phyloP scores from a whole-genome alignment of 2,888 invertebrate species.

The Lycia hirtaria region DNA sequence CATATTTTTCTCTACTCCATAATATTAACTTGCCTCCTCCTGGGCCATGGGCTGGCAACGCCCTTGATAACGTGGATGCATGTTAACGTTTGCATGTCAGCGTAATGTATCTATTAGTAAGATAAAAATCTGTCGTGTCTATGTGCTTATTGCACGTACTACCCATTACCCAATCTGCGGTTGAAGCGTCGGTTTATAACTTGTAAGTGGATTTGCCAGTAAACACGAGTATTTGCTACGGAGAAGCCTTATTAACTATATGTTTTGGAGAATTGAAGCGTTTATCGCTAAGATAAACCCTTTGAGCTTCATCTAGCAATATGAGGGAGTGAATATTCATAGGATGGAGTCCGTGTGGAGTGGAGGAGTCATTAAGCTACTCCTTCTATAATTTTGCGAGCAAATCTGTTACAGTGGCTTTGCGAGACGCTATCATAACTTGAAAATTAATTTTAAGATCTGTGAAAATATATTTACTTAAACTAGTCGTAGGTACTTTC shows the following conservation, averaged over 20 bases:
- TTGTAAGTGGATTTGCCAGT: conserved; percentile 29
- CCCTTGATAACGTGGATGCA: not conserved
- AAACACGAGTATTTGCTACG: conserved; percentile 22
- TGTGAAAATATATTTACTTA: no score
- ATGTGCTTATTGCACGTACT: conserved; percentile 20
- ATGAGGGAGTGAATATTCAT: conserved; percentile 69
- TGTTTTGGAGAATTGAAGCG: conserved; percentile 54
- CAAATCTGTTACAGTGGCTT: conserved; percentile 51
- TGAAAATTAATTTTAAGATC: no score
- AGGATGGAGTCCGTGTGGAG: conserved; percentile 31
- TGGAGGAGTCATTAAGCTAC: conserved; percentile 60
- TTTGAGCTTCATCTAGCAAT: conserved; percentile 65
- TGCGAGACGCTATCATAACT: not conserved
- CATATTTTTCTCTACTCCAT: no score
- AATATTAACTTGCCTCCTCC: no score
- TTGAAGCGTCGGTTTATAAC: conserved; percentile 20
- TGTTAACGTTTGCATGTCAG: conserved; percentile 7
- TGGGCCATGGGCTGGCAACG: no score
- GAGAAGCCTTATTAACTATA: conserved; percentile 49
- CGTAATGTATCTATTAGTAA: conserved; percentile 5
- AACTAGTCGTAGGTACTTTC: no score
- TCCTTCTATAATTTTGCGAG: conserved; percentile 60
- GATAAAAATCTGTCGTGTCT: conserved; percentile 1
- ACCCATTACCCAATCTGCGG: conserved; percentile 24
- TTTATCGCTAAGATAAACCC: conserved; percentile 63